Conservation (phyloP, 2,797 vertebrate genomes). For the Anas georgica region DNA sequence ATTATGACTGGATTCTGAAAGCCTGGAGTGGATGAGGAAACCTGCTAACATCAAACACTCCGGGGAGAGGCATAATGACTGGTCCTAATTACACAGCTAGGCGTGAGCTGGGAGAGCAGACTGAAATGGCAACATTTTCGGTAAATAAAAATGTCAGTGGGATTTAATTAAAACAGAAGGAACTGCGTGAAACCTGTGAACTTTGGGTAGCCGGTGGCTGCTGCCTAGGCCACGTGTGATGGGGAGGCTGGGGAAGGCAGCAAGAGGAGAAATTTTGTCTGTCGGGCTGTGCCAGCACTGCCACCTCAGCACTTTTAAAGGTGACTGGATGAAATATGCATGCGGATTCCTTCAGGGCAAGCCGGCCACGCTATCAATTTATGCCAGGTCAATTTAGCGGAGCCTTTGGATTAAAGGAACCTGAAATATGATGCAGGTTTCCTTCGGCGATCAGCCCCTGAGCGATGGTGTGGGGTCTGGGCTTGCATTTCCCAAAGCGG, state of each 20-base stretch:
- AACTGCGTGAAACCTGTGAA: background rate
- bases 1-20: background rate
- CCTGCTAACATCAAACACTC: background rate
- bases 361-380: slow-evolving; percentile 29
- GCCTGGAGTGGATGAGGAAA: background rate
- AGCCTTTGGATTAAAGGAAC: slow-evolving; percentile 30
- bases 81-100: background rate
- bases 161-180: slow-evolving; percentile 4
- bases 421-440: background rate
- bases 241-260: background rate
- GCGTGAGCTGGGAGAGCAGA: background rate
- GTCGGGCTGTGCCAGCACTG: background rate
- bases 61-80: background rate
- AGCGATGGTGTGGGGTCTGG: background rate
- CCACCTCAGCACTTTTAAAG: slow-evolving; percentile 59
- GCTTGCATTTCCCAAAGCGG: background rate
- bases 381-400: background rate
- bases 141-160: slow-evolving; percentile 1
- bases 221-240: background rate
- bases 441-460: background rate
- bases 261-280: background rate
- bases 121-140: background rate
- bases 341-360: slow-evolving; percentile 16
- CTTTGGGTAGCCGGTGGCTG: background rate
- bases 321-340: slow-evolving; percentile 62